phyloP scores from a whole-genome alignment of 2,888 invertebrate species.

The Cheiracanthium punctorium region DNA sequence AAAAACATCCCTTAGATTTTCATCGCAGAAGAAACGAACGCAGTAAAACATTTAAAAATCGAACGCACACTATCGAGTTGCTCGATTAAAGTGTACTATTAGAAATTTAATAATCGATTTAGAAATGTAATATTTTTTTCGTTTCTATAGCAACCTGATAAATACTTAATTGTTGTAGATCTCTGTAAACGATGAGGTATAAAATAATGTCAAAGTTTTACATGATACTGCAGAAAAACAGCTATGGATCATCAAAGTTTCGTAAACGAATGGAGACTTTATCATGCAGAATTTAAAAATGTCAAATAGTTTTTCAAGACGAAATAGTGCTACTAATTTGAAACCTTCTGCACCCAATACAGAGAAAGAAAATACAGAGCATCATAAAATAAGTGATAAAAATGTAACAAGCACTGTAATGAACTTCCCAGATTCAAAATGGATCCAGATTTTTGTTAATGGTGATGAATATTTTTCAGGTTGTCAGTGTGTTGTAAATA shows the following conservation, averaged over 20 bases:
- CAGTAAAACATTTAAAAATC: too few species aligned
- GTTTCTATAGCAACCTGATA: too few species aligned
- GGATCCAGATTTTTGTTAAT: constrained; percentile 71
- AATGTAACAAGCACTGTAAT: constrained; percentile 7
- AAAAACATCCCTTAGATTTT: too few species aligned
- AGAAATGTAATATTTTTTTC: too few species aligned
- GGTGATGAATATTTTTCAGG: constrained; percentile 69
- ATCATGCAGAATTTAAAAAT: neutral
- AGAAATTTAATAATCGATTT: too few species aligned
- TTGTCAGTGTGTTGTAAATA: constrained; percentile 70
- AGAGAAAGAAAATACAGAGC: neutral
- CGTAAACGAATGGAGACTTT: neutral
- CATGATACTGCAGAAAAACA: neutral
- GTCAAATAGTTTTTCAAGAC: neutral
- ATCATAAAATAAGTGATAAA: neutral
- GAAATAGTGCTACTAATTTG: neutral
- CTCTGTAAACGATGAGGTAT: too few species aligned
- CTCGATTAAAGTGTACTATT: too few species aligned
- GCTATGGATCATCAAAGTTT: constrained; percentile 15
- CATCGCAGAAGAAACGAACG: too few species aligned
- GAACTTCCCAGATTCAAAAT: constrained; percentile 68
- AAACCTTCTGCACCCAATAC: neutral
- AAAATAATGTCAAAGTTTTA: constrained; percentile 31
- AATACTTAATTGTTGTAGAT: too few species aligned
- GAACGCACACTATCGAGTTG: too few species aligned